Evolutionary conservation across 2,113 vertebrate species (phyloP).

Genomic region (Synodontis membranacea): DNA sequence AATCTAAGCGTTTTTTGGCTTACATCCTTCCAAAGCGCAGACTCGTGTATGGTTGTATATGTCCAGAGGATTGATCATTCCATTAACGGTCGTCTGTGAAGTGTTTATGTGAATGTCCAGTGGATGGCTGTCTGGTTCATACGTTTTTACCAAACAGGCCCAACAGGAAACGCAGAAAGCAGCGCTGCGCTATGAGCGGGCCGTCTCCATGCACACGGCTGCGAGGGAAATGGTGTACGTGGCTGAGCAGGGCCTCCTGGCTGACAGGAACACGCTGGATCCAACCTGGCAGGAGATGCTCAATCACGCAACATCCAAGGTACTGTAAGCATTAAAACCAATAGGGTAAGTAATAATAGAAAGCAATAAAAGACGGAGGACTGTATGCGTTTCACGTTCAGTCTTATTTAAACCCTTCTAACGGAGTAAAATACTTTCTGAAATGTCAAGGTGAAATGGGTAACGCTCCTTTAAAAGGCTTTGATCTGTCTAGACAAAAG

Average conservation of each 20-base stretch:
- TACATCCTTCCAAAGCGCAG: background rate
- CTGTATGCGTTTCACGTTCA: background rate
- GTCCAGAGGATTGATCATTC: background rate
- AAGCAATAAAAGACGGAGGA: background rate
- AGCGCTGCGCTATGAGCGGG: constrained; percentile 84
- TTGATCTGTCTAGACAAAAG: background rate
- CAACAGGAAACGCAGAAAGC: constrained; percentile 92
- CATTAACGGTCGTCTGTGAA: background rate
- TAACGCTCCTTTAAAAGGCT: background rate
- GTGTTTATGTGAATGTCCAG: constrained; percentile 24
- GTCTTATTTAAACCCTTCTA: background rate
- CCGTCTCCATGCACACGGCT: constrained; percentile 88
- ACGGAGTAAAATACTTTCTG: background rate
- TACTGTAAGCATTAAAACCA: constrained; percentile 54
- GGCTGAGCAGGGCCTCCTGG: constrained; percentile 87
- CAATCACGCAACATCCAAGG: constrained; percentile 89
- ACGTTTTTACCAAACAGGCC: constrained; percentile 69
- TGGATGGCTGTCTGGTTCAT: constrained; percentile 29
- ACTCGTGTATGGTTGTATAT: background rate
- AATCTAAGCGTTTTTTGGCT: constrained; percentile 24
- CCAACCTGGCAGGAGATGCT: constrained; percentile 96
- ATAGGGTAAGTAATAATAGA: background rate
- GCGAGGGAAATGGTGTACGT: constrained; percentile 93
- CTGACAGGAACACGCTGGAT: constrained; percentile 85
- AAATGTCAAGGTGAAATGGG: constrained; percentile 25